These are phyloP conservation scores for Homarus americanus DNA, from an alignment of 1,140 invertebrate genomes.

Conservation along the genomic window DNA sequence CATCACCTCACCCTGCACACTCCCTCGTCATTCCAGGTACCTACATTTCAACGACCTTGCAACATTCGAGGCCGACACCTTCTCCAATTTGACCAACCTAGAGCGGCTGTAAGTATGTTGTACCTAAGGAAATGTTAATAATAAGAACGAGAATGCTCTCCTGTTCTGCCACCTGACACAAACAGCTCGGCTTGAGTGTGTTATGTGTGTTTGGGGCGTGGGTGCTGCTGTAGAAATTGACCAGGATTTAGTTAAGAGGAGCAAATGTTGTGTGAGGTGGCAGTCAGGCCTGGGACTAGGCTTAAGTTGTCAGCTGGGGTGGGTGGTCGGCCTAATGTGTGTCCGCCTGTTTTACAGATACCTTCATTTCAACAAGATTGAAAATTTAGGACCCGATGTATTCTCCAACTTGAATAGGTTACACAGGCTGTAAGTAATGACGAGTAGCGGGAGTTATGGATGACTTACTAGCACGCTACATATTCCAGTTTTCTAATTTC, in stretches of 20 bases:
- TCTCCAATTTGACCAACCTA: constrained; percentile 82
- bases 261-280: neutral
- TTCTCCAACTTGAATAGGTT: constrained; percentile 70
- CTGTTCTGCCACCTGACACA: constrained; percentile 1
- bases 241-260: neutral
- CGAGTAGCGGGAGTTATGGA: constrained; percentile 11
- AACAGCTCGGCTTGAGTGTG: neutral
- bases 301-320: neutral
- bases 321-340: constrained; percentile 46
- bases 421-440: constrained; percentile 66
- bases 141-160: neutral
- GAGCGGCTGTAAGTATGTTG: constrained; percentile 81
- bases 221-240: neutral
- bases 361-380: constrained; percentile 71
- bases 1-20: constrained; percentile 41
- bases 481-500: constrained; percentile 11
- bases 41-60: constrained; percentile 84
- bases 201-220: neutral
- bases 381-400: constrained; percentile 64
- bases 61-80: constrained; percentile 82
- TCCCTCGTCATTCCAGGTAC: constrained; percentile 78
- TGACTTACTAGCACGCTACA: constrained; percentile 26
- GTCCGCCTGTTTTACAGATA: constrained; percentile 64
- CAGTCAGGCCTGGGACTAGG: neutral
- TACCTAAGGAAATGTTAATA: neutral